A percentile compares a stretch with the other conserved stretches of the same genome.
Evolutionary conservation across 2,888 invertebrate genomes (phyloP).

Genomic region (Mythimna impura): DNA sequence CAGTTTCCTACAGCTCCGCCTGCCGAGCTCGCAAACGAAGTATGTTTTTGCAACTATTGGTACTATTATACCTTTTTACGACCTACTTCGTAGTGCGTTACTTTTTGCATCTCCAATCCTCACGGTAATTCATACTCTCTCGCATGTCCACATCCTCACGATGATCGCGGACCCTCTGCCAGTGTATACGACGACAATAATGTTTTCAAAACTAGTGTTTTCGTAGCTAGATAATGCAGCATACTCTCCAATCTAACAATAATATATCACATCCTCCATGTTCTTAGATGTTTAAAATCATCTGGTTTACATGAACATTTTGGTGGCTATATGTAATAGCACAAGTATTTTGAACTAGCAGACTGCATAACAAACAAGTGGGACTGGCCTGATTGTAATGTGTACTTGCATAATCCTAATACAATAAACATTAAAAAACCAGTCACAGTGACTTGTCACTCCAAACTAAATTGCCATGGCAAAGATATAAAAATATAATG

Average conservation of each 20-base stretch:
- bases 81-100: neutral
- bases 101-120: neutral
- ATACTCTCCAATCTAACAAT: neutral
- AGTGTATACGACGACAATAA: neutral
- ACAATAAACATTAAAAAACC: slow-evolving; percentile 7
- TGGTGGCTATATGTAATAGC: neutral
- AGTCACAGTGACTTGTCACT: slow-evolving; percentile 5
- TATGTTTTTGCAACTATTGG: neutral
- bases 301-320: neutral
- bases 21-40: neutral
- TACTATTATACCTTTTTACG: neutral
- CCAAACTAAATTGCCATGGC: neutral
- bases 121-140: too few relatives aligned
- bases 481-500: slow-evolving; percentile 1
- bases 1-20: neutral
- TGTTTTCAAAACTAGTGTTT: neutral
- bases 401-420: neutral
- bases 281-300: neutral
- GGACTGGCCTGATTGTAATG: neutral
- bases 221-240: neutral
- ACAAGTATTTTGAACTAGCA: neutral
- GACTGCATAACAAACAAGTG: slow-evolving; percentile 8
- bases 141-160: neutral
- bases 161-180: too few relatives aligned
- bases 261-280: neutral